These are phyloP conservation scores for Channallabes apus DNA, from an alignment of 2,797 vertebrate genomes.

Conservation along the genomic window DNA sequence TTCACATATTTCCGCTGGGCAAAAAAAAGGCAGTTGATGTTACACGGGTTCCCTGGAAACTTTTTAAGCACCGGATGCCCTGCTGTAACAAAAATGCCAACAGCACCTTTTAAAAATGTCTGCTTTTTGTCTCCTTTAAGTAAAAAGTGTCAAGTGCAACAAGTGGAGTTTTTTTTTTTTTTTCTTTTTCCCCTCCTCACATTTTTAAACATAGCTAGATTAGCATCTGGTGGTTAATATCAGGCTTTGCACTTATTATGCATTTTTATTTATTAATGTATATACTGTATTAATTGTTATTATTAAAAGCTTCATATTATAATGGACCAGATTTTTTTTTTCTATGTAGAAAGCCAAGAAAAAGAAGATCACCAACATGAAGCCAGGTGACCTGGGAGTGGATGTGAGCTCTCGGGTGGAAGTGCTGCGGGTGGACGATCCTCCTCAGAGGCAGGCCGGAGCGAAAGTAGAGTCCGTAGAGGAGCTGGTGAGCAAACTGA, in stretches of 20 bases:
- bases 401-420: slow-evolving; percentile 79
- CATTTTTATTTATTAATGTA: too few species aligned
- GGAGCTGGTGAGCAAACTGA: slow-evolving; percentile 83
- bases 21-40: not conserved
- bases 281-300: not conserved
- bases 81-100: not conserved
- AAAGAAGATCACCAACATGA: slow-evolving; percentile 85
- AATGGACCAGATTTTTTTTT: not conserved
- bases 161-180: not conserved
- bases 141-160: not conserved
- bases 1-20: not conserved
- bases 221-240: not conserved
- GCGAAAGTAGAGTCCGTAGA: slow-evolving; percentile 85
- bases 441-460: slow-evolving; percentile 81
- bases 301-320: not conserved
- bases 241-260: not conserved
- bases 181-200: not conserved
- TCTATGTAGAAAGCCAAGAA: slow-evolving; percentile 90
- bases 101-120: not conserved
- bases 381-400: slow-evolving; percentile 82
- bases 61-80: not conserved
- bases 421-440: slow-evolving; percentile 84
- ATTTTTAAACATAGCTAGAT: not conserved
- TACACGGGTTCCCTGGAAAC: not conserved
- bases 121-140: not conserved